Evolutionary conservation across 2,797 vertebrate genomes (phyloP).

Genomic region (Nyctibius grandis): DNA sequence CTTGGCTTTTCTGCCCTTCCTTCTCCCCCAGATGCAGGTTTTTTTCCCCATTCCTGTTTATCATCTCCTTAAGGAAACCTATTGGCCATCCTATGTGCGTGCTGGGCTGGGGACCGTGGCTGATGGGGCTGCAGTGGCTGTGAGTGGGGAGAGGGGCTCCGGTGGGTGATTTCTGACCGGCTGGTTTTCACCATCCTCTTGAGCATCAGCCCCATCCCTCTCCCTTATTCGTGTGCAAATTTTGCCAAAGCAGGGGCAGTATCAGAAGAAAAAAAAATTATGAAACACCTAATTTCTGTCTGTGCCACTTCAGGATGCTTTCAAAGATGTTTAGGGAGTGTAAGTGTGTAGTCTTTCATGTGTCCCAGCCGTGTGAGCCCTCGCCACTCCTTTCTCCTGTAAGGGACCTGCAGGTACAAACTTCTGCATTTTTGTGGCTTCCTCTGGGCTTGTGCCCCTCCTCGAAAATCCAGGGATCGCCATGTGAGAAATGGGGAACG

Average conservation of each 20-base stretch:
- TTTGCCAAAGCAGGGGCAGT: neutral
- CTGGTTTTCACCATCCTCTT: accelerated
- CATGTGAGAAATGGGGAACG: neutral
- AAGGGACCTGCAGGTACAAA: neutral
- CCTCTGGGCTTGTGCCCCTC: neutral
- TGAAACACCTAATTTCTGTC: accelerated
- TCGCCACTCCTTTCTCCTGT: accelerated
- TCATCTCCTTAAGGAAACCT: neutral
- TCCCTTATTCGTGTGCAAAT: accelerated
- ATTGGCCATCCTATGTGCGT: accelerated
- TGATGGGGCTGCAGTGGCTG: accelerated
- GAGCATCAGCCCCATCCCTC: accelerated
- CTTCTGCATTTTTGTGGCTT: neutral
- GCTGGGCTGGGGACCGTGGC: accelerated
- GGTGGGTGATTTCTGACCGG: neutral
- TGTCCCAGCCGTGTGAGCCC: accelerated
- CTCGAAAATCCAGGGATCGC: neutral
- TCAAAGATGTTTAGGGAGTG: accelerated
- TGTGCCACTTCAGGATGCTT: neutral
- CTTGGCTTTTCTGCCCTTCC: neutral
- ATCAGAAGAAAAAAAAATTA: accelerated
- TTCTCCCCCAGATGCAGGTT: neutral
- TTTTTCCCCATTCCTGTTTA: accelerated
- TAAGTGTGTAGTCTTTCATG: accelerated
- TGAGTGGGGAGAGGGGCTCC: neutral